A percentile compares a stretch with the other conserved stretches of the same genome.
These are phyloP conservation scores for Myiopsitta monachus DNA, from an alignment of 2,113 vertebrate species.

Conservation along the genomic window DNA sequence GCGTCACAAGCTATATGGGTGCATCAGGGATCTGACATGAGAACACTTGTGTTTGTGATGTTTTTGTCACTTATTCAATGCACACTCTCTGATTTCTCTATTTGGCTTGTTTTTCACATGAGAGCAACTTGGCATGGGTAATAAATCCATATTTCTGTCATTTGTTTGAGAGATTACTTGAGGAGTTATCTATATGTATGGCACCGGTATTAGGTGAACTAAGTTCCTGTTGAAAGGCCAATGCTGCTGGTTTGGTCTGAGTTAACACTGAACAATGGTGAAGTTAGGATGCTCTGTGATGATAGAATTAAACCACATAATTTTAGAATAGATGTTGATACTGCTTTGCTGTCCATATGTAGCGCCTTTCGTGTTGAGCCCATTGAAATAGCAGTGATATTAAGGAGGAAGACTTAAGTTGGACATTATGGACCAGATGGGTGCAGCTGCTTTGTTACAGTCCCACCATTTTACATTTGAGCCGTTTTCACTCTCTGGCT, in stretches of 20 bases:
- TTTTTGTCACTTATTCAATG: slow-evolving; percentile 9
- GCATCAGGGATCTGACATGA: slow-evolving; percentile 5
- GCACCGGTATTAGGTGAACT: neutral
- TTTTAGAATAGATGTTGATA: slow-evolving; percentile 8
- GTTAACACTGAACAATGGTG: neutral
- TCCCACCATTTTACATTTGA: neutral
- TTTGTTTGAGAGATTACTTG: neutral
- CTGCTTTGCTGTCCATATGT: neutral
- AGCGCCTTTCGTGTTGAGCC: neutral
- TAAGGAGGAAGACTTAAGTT: neutral
- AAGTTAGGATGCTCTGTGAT: neutral
- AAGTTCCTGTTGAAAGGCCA: neutral
- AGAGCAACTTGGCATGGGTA: neutral
- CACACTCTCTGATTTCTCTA: neutral
- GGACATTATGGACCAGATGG: neutral
- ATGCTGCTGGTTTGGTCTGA: neutral
- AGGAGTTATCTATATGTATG: neutral
- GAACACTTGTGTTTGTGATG: slow-evolving; percentile 2
- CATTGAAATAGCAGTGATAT: neutral
- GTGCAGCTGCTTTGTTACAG: neutral
- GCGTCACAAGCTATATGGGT: slow-evolving; percentile 36
- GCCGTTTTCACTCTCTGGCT: neutral
- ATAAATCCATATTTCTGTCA: neutral
- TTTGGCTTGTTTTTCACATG: neutral
- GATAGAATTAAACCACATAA: neutral